Evolutionary conservation across 30 jellyfish, hydroid and myxozoan species (phyloP).

Genomic region (Hydra vulgaris): DNA sequence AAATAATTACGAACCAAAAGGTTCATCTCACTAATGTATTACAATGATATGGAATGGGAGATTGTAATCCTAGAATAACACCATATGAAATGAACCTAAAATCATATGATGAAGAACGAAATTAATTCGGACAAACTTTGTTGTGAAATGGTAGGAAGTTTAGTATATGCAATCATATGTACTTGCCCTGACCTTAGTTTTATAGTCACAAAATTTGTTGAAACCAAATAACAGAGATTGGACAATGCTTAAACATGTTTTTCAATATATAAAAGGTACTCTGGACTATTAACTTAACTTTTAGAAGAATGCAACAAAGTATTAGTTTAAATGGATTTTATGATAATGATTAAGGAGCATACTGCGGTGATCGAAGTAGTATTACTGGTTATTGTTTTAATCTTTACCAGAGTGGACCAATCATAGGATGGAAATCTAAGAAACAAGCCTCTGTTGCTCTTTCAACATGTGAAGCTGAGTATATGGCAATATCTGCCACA

Average conservation of each 20-base stretch:
- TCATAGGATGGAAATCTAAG: conserved; percentile 32
- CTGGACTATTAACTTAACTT: no score
- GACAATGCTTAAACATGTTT: no score
- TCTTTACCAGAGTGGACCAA: conserved; percentile 11
- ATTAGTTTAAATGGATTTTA: conserved; percentile 10
- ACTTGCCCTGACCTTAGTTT: no score
- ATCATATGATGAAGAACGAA: conserved; percentile 6
- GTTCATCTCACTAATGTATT: conserved; percentile 9
- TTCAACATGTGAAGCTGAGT: conserved; percentile 34
- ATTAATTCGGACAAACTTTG: background rate
- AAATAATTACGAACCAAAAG: conserved; percentile 27
- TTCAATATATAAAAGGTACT: no score
- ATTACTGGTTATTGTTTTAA: conserved; percentile 20
- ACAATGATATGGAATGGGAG: conserved; percentile 19
- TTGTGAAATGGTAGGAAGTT: no score
- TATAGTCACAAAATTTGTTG: no score
- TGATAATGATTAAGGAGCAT: conserved; percentile 33
- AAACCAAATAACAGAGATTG: no score
- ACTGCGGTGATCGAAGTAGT: conserved; percentile 22
- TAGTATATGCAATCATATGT: no score
- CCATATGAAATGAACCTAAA: conserved; percentile 26
- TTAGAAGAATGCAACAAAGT: background rate
- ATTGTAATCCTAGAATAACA: conserved; percentile 36
- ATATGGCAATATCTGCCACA: no score
- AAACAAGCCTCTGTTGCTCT: conserved; percentile 35